Evolutionary conservation across 2,888 invertebrate species (phyloP).

Genomic region (Plagodis pulveraria): DNA sequence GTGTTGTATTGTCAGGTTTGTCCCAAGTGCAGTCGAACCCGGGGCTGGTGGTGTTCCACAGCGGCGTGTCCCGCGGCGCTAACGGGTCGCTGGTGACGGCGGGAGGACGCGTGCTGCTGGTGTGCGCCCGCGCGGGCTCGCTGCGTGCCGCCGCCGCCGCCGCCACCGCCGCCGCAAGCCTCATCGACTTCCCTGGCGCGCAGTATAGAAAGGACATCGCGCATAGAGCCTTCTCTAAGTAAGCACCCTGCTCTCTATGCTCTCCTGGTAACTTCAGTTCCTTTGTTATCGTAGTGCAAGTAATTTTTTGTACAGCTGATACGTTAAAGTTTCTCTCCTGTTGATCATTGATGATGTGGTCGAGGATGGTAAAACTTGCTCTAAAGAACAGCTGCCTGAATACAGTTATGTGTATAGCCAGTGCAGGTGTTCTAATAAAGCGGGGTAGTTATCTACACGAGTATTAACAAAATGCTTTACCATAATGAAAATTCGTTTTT

Average conservation of each 20-base stretch:
- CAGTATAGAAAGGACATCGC: constrained; percentile 96
- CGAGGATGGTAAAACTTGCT: too few species aligned
- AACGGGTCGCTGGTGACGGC: constrained; percentile 89
- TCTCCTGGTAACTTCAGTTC: too few species aligned
- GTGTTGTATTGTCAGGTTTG: constrained; percentile 72
- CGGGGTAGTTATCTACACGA: too few species aligned
- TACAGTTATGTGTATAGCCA: too few species aligned
- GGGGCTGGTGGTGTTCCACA: constrained; percentile 91
- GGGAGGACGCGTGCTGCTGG: constrained; percentile 95
- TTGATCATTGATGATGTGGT: too few species aligned
- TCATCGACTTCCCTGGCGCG: constrained; percentile 92
- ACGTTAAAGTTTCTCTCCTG: too few species aligned
- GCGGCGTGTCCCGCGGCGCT: constrained; percentile 89
- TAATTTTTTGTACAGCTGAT: too few species aligned
- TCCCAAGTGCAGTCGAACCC: constrained; percentile 79
- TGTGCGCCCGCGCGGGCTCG: constrained; percentile 88
- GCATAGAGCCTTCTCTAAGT: constrained; percentile 93
- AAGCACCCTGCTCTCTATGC: constrained; percentile 33
- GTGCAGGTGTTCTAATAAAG: too few species aligned
- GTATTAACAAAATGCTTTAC: too few species aligned
- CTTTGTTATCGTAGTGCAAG: too few species aligned
- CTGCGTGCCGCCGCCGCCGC: constrained; percentile 89
- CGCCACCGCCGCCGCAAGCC: constrained; percentile 89
- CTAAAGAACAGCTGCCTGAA: too few species aligned
- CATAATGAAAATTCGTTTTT: too few species aligned